Conservation (phyloP, 2,113 vertebrate genomes). For the Hippotragus niger region DNA sequence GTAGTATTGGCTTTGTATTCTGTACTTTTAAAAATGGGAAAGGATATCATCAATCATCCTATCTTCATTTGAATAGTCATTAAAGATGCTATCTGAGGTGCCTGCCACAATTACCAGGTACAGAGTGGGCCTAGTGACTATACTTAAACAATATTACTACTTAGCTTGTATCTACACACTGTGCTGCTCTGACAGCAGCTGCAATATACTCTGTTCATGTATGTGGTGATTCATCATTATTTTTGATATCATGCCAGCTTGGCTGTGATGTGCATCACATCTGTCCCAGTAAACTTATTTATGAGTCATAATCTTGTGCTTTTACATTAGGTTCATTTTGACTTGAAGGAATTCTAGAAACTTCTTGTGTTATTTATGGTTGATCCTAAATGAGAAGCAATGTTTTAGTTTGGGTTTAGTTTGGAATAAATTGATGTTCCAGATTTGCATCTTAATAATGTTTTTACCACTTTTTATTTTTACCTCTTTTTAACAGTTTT, state of each 20-base stretch:
- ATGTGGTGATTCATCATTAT: not conserved
- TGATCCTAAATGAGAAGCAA: not conserved
- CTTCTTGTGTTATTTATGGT: not conserved
- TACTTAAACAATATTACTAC: not conserved
- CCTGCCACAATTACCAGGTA: not conserved
- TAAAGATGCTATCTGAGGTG: constrained; percentile 23
- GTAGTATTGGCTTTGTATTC: constrained; percentile 11
- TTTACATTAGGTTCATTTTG: not conserved
- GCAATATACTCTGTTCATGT: not conserved
- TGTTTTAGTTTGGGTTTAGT: not conserved
- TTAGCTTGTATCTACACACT: not conserved
- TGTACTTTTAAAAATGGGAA: constrained; percentile 28
- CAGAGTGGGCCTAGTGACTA: not conserved
- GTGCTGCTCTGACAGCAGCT: constrained; percentile 5
- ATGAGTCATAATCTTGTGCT: not conserved
- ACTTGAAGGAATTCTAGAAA: not conserved
- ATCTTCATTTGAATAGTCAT: constrained; percentile 43
- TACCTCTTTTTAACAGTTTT: not conserved
- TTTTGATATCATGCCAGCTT: constrained; percentile 11
- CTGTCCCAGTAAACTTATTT: not conserved
- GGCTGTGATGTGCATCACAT: not conserved
- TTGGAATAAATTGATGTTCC: not conserved
- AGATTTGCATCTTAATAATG: not conserved
- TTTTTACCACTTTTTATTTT: not conserved
- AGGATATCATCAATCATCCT: constrained; percentile 16